Conservation (phyloP, 2,888 invertebrate genomes). For the Polyommatus icarus region DNA sequence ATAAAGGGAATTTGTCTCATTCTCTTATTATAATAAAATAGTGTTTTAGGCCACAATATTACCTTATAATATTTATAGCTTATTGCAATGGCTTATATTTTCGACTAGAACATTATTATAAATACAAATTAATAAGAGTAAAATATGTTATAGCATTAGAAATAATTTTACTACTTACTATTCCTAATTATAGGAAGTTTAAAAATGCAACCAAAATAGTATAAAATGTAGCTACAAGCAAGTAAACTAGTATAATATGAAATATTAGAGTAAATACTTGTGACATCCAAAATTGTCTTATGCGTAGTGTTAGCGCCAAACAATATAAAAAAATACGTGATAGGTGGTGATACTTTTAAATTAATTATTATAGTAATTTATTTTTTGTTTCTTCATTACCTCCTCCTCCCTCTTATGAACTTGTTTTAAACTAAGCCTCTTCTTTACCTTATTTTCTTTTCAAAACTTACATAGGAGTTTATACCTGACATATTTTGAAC, state of each 20-base stretch:
- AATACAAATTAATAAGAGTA: slow-evolving; percentile 60
- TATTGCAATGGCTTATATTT: slow-evolving; percentile 79
- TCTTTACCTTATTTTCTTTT: too few relatives aligned
- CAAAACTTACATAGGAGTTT: too few relatives aligned
- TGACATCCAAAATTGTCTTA: slow-evolving; percentile 10
- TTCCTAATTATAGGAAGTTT: background rate
- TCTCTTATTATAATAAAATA: slow-evolving; percentile 27
- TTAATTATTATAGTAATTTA: background rate
- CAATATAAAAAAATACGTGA: background rate
- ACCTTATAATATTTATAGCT: slow-evolving; percentile 48
- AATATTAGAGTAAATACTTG: slow-evolving; percentile 13
- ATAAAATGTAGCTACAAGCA: slow-evolving; percentile 8
- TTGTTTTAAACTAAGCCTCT: background rate
- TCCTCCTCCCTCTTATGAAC: background rate
- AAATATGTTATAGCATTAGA: slow-evolving; percentile 33
- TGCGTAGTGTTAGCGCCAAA: background rate
- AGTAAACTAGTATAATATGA: background rate
- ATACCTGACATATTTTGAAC: background rate
- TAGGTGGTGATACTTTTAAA: background rate
- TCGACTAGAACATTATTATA: slow-evolving; percentile 77
- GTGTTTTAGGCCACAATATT: slow-evolving; percentile 39
- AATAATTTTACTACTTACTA: slow-evolving; percentile 23
- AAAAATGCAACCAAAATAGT: slow-evolving; percentile 24
- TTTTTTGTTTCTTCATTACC: background rate
- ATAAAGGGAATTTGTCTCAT: background rate